phyloP scores from a whole-genome alignment of 2,113 vertebrate genomes.

The Mus musculus region GRCm39 chr10:28220501-28221000 shows the following conservation, averaged over 20 bases:
- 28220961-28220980: background rate
- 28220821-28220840: background rate
- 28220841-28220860: background rate
- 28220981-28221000: background rate
- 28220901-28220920: background rate
- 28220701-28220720: background rate
- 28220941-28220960: background rate
- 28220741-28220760: background rate
- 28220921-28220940: background rate
- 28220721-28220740: background rate
- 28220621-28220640: background rate
- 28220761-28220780: background rate
- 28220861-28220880: fast-evolving
- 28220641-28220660: background rate
- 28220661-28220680: background rate
- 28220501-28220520: too few species aligned
- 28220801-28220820: background rate
- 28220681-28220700: background rate
- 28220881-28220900: background rate
- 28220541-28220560: background rate
- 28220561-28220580: background rate
- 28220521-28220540: background rate
- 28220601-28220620: background rate
- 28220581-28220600: background rate
- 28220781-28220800: background rate